phyloP scores from a whole-genome alignment of 2,888 invertebrate species.

The Rhamphomyia laevipes region DNA sequence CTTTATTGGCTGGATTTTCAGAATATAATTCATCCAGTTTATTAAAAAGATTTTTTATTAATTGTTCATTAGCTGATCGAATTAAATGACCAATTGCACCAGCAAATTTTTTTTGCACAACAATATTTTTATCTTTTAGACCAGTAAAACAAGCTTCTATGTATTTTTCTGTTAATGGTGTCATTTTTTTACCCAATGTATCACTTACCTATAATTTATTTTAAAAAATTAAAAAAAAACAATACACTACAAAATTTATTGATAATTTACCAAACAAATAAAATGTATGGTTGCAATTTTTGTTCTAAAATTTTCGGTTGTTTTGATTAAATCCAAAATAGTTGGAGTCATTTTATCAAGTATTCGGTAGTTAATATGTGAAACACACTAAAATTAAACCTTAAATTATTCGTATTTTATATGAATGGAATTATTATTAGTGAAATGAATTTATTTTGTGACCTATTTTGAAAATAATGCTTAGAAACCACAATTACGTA shows the following conservation, averaged over 20 bases:
- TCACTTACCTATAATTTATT: conserved; percentile 27
- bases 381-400: conserved; percentile 43
- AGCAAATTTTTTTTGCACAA: conserved; percentile 74
- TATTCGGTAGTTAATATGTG: conserved; percentile 62
- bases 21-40: conserved; percentile 46
- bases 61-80: conserved; percentile 59
- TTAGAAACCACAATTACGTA: background rate
- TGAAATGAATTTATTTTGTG: too few species aligned
- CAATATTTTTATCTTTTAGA: conserved; percentile 70
- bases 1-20: conserved; percentile 63
- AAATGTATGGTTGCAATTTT: conserved; percentile 74
- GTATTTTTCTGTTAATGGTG: conserved; percentile 46
- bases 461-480: too few species aligned
- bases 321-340: conserved; percentile 67
- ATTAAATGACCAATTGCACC: conserved; percentile 75
- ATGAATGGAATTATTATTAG: too few species aligned
- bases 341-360: conserved; percentile 71
- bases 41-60: conserved; percentile 45
- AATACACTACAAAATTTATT: background rate
- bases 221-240: too few species aligned
- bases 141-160: conserved; percentile 51
- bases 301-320: conserved; percentile 70
- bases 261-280: conserved; percentile 49
- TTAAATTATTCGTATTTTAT: too few species aligned
- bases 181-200: conserved; percentile 43